Percentiles rank a stretch among this genome's conserved stretches.
phyloP scores from a whole-genome alignment of 2,797 vertebrate species.

The Cirrhinus mrigala region DNA sequence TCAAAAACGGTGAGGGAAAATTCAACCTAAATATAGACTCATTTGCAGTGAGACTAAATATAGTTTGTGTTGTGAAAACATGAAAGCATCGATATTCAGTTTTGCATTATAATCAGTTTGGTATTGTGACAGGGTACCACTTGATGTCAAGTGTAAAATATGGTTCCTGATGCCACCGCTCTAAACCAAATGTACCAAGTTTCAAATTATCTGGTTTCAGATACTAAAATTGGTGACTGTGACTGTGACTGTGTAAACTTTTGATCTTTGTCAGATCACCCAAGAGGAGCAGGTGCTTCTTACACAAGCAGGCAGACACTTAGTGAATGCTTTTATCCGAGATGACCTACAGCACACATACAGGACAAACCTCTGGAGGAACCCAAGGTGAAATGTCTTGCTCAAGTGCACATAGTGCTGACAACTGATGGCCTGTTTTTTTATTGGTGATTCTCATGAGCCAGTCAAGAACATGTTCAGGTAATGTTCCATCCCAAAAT shows the following conservation, averaged over 20 bases:
- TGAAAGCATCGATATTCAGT: no score
- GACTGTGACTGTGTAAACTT: neutral
- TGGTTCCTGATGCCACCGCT: neutral
- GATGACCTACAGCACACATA: neutral
- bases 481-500: neutral
- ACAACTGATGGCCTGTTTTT: neutral
- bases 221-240: neutral
- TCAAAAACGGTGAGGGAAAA: no score
- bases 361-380: neutral
- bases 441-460: neutral
- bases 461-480: neutral
- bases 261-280: neutral
- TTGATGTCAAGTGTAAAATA: neutral
- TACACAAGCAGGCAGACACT: neutral
- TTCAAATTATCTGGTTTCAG: neutral
- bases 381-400: neutral
- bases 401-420: neutral
- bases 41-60: no score
- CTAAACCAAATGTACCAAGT: neutral
- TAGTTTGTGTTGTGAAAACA: no score
- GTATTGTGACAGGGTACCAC: neutral
- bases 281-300: neutral
- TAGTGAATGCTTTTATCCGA: neutral
- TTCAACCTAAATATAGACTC: no score
- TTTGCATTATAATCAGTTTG: no score